Base-by-base conservation (phyloP, 2,113 vertebrate genomes). In the Etheostoma cragini region DNA sequence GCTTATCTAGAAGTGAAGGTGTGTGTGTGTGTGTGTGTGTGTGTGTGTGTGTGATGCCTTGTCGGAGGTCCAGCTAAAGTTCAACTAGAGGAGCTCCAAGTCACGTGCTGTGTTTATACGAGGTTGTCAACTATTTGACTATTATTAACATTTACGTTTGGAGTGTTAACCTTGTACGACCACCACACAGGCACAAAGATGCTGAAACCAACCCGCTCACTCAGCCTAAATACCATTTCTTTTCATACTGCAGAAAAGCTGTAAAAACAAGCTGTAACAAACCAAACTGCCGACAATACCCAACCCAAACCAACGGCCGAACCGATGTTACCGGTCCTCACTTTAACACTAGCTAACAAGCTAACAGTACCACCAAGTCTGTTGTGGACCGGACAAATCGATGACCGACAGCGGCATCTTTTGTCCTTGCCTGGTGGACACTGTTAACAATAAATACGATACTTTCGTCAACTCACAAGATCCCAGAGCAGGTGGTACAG, bases 401-500 rank as follows among this genome's bases (percentile, higher is more conserved):
- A 0, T 8, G 24, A 65, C 21, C 52, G 21, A 26, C 67, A 50
- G 85, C 62, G 45, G 62, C 42, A 63, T 22, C 68, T 46, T 42
- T 42, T 15, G 49, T 19, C 50, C 38, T 22, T 11, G 4, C 38
- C 49, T 0, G 6, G 21, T 3, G 56, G 33, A 38, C 42, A 14
- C 38, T 0, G 22, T 30, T 22, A 68, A 26, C 52, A 1, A 38
- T 0, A 54, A 46, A 76, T 8, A 49, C 0, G 52, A 46, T 0
- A 15, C 0, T 57, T 42, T 21, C 6, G 17, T 35, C 38, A 91
- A 97, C 97, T 98, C 93, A 98, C 98, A 99, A 89, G 92, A 98
- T 97, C 83, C 97, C 97, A n/a, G 97, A 98, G 95, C 98, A 99
- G 92, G 98, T 97, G 87, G 98, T 99, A 62, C 98, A 99, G 60